Evolutionary conservation across 2,797 vertebrate genomes (phyloP).

Genomic region (Momotus momota): DNA sequence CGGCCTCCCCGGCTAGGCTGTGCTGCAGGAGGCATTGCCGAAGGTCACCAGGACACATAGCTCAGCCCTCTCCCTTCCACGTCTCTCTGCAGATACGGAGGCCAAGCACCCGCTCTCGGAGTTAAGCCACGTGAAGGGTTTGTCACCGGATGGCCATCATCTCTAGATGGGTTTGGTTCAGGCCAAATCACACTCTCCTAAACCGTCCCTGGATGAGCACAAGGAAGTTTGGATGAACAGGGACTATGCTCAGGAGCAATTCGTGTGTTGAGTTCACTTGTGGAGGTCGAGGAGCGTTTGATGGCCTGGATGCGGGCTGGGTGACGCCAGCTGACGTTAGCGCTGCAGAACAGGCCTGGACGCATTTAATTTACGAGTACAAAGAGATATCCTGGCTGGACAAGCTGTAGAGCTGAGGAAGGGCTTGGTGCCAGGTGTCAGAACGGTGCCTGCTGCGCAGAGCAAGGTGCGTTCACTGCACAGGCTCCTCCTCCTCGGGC

Average conservation of each 20-base stretch:
- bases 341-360: neutral
- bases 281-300: neutral
- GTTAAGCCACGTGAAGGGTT: neutral
- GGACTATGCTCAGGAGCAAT: neutral
- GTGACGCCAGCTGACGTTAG: neutral
- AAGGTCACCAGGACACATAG: neutral
- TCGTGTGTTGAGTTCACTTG: neutral
- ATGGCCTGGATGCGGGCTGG: neutral
- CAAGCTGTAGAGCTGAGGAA: neutral
- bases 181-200: neutral
- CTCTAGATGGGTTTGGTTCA: neutral
- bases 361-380: neutral
- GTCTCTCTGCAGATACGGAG: neutral
- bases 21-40: neutral
- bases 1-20: neutral
- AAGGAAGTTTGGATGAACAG: neutral
- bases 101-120: neutral
- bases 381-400: neutral
- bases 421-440: neutral
- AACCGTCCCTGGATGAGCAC: neutral
- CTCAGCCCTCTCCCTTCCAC: neutral
- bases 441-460: neutral
- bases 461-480: neutral
- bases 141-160: neutral
- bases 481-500: accelerated